Base-by-base conservation (phyloP, 2,888 invertebrate genomes). In the Linyphia triangularis region DNA sequence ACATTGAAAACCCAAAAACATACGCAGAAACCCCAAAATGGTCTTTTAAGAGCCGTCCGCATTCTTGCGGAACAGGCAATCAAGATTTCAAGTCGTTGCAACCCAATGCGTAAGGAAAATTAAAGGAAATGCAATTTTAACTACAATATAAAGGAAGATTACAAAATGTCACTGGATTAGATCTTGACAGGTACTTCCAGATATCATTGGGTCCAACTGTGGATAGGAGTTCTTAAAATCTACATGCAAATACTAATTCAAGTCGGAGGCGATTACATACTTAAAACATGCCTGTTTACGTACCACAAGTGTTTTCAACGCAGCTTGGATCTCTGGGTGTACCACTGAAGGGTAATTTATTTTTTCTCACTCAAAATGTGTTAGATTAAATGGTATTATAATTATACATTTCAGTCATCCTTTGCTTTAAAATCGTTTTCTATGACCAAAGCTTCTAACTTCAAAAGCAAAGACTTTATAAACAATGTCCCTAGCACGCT, bases 271-370 rank as follows among this genome's bases (percentile, higher is more conserved):
- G n/a, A 13, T 13, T n/a, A 16, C 16, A n/a, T 16, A 26, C n/a
- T 43, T 28, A 26, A 63, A 40, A 24, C n/a, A 77, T 77, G 77
- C 77, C 77, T 43, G 63, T 77, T 26, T 37, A 33, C 40, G 63
- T 40, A 40, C 77, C 77, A 16, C 77, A 77, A 26, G 33, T 59
- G 5, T 63, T 61, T 63, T 63, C 77, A 4, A 24, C 61, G 5
- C 16, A 24, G 13, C 57, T 77, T 59, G 77, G 77, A 63, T 61
- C 75, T 7, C 75, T 63, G 19, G 75, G 75, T 5, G 22, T 37
- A 24, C 77, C 61, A 2, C 7, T 77, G 4, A 77, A 77, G 61
- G 77, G 77, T 77, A 77, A 26, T 78, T 10, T 43, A n/a, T 28
- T 65, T 51, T 13, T 73, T 19, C 13, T 59, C n/a, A 75, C 33